phyloP scores from a whole-genome alignment of 2,113 vertebrate genomes.

The Amia ocellicauda region DNA sequence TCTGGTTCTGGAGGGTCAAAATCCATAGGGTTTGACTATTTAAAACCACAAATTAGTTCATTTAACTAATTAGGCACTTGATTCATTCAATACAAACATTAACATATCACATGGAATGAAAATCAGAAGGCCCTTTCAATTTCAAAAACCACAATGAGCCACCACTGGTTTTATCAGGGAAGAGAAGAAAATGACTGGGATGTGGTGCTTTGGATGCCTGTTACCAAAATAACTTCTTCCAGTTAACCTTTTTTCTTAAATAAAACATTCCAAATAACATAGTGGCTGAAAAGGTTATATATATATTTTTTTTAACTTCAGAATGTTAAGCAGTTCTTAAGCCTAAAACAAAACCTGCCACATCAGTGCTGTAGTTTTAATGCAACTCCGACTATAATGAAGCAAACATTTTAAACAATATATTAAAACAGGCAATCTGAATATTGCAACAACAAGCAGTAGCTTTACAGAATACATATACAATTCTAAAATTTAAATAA shows the following conservation, averaged over 20 bases:
- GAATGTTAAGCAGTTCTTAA: constrained; percentile 22
- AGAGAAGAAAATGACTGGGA: neutral
- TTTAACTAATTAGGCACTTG: no score
- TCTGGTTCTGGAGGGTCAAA: no score
- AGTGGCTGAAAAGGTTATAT: neutral
- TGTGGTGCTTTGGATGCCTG: neutral
- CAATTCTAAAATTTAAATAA: constrained; percentile 39
- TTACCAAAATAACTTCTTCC: neutral
- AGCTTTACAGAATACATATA: constrained; percentile 61
- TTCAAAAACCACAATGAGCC: neutral
- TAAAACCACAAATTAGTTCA: no score
- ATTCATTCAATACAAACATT: no score
- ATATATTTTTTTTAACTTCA: no score
- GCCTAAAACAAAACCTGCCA: neutral
- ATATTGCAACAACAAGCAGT: constrained; percentile 32
- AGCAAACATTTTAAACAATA: constrained; percentile 1
- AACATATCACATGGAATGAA: no score
- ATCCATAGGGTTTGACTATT: no score
- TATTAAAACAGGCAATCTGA: constrained; percentile 1
- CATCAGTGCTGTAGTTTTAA: constrained; percentile 2
- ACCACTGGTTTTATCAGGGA: neutral
- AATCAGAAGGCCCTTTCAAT: neutral
- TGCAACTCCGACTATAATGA: neutral
- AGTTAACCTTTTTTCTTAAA: neutral
- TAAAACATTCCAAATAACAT: neutral